Conservation (phyloP, 2,113 vertebrate genomes). For the Toxotes jaculatrix region DNA sequence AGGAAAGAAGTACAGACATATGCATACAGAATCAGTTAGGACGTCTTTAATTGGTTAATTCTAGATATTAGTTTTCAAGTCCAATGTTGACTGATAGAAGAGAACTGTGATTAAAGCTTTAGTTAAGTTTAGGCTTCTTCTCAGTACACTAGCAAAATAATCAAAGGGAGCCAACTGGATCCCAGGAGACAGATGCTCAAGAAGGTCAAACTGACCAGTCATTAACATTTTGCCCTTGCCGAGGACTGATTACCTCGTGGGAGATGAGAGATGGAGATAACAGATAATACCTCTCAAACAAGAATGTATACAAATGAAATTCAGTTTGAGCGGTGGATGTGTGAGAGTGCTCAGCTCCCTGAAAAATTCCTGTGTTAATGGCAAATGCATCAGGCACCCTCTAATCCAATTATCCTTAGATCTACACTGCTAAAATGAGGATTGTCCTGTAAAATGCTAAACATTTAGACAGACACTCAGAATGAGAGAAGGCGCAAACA, state of each 20-base stretch:
- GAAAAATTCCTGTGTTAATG: conserved; percentile 17
- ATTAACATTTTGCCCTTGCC: not conserved
- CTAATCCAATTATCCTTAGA: conserved; percentile 49
- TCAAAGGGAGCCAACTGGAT: not conserved
- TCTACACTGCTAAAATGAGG: conserved; percentile 32
- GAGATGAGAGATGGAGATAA: not conserved
- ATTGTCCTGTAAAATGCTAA: conserved; percentile 35
- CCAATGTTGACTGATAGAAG: not conserved
- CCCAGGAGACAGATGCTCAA: not conserved
- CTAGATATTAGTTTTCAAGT: not conserved
- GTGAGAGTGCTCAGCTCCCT: conserved; percentile 6
- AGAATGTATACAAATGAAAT: not conserved
- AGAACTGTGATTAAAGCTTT: not conserved
- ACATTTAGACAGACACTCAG: not conserved
- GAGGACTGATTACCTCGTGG: not conserved
- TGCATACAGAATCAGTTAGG: not conserved
- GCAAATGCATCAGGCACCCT: conserved; percentile 35
- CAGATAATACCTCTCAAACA: conserved; percentile 6
- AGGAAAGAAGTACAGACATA: too few species aligned
- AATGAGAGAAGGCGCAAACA: not conserved
- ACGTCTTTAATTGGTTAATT: not conserved
- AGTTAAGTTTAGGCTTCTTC: conserved; percentile 3
- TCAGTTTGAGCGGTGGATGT: not conserved
- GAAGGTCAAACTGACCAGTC: conserved; percentile 23
- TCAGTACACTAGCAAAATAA: not conserved